A percentile compares a stretch with the other conserved stretches of the same genome.
Conservation (phyloP, 2,888 invertebrate genomes). For the Dicyrtoma fusca region DNA sequence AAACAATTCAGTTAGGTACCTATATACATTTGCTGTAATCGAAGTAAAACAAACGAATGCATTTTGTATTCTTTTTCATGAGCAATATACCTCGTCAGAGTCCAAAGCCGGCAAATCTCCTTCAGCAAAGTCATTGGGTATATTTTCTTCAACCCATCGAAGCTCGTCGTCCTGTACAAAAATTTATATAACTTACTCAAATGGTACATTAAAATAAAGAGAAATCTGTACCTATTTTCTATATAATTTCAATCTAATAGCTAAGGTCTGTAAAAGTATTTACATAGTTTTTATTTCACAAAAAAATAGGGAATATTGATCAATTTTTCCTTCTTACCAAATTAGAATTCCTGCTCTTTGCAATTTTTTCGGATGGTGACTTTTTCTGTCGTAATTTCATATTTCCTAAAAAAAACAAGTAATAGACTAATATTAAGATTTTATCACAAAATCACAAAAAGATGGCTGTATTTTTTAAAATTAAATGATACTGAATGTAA, state of each 20-base stretch:
- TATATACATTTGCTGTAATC: neutral
- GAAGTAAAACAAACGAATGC: slow-evolving; percentile 13
- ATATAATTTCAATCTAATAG: slow-evolving; percentile 1
- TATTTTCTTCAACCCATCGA: slow-evolving; percentile 94
- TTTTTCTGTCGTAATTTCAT: slow-evolving; percentile 53
- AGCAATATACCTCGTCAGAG: slow-evolving; percentile 69
- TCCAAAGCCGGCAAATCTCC: slow-evolving; percentile 70
- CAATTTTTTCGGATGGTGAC: slow-evolving; percentile 44
- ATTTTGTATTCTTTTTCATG: too few species aligned
- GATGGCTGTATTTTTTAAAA: too few species aligned
- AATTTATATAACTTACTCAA: too few species aligned
- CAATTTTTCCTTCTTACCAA: slow-evolving; percentile 29
- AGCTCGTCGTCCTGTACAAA: slow-evolving; percentile 71
- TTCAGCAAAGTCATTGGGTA: slow-evolving; percentile 76
- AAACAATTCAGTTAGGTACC: neutral
- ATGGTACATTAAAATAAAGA: neutral
- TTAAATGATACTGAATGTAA: too few species aligned
- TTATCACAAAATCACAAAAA: too few species aligned
- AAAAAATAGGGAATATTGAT: neutral
- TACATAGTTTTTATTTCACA: neutral
- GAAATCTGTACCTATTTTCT: too few species aligned
- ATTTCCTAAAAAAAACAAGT: slow-evolving; percentile 39
- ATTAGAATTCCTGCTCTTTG: slow-evolving; percentile 46
- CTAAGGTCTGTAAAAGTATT: neutral
- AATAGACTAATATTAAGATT: too few species aligned